phyloP scores from a whole-genome alignment of 2,797 vertebrate genomes.

The Lophotriccus pileatus region DNA sequence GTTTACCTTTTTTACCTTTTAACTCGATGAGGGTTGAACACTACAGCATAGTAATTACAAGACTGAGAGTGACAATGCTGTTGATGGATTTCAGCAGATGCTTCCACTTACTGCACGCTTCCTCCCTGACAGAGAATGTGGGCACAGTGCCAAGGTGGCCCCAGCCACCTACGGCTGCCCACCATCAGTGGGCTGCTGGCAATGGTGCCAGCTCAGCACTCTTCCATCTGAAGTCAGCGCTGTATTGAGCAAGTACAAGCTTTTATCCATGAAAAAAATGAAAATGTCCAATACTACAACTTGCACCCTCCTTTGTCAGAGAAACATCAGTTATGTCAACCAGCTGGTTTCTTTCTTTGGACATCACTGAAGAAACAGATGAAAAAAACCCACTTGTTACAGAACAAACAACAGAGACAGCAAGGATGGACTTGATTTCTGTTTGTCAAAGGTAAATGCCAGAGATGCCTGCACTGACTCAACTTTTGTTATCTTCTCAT shows the following conservation, averaged over 20 bases:
- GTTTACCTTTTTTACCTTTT: neutral
- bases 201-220: neutral
- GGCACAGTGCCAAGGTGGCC: neutral
- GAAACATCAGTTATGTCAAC: neutral
- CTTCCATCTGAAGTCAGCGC: neutral
- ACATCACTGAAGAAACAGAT: neutral
- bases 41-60: neutral
- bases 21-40: neutral
- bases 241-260: neutral
- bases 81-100: neutral
- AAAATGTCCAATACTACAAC: neutral
- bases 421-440: neutral
- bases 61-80: neutral
- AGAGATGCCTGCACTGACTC: neutral
- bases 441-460: neutral
- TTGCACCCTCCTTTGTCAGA: neutral
- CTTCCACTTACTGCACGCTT: neutral
- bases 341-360: neutral
- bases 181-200: neutral
- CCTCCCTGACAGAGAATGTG: accelerated
- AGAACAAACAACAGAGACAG: neutral
- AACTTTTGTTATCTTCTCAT: neutral
- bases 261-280: neutral
- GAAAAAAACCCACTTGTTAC: neutral
- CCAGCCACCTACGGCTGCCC: neutral